Percentiles rank a stretch among this genome's conserved stretches.
Conservation (phyloP, 2,797 vertebrate genomes). For the Leptatherina wallacei region DNA sequence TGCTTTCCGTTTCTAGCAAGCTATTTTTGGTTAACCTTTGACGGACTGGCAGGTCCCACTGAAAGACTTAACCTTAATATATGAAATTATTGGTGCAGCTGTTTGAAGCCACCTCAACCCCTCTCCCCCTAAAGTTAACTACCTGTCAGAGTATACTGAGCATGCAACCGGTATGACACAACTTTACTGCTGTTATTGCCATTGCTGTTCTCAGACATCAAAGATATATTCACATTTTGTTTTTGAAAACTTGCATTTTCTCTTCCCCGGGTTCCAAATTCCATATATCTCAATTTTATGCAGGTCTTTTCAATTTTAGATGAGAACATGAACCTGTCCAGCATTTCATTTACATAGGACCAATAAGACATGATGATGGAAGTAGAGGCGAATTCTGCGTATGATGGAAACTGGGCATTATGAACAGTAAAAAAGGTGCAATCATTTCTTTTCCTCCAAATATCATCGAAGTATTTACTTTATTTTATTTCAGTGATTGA, state of each 20-base stretch:
- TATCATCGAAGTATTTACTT: not conserved
- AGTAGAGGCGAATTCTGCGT: slow-evolving; percentile 24
- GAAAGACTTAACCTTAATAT: slow-evolving; percentile 51
- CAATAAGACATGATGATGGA: slow-evolving; percentile 35
- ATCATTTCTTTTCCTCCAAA: slow-evolving; percentile 40
- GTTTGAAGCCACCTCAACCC: slow-evolving; percentile 45
- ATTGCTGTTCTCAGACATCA: slow-evolving; percentile 40
- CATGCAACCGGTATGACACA: slow-evolving; percentile 27
- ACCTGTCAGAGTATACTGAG: slow-evolving; percentile 41
- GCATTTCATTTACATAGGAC: slow-evolving; percentile 17
- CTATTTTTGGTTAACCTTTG: slow-evolving; percentile 75
- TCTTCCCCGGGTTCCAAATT: slow-evolving; percentile 35
- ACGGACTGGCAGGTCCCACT: slow-evolving; percentile 37
- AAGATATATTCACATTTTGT: slow-evolving; percentile 34
- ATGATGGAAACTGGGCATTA: slow-evolving; percentile 51
- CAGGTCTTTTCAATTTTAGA: slow-evolving; percentile 53
- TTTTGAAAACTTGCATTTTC: slow-evolving; percentile 32
- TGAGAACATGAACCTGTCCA: slow-evolving; percentile 37
- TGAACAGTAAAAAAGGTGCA: slow-evolving; percentile 46
- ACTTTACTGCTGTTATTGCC: slow-evolving; percentile 32
- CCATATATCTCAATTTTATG: slow-evolving; percentile 48
- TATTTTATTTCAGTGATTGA: not conserved
- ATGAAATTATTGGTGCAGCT: slow-evolving; percentile 51
- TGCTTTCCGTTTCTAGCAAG: slow-evolving; percentile 46
- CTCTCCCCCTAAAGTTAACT: slow-evolving; percentile 38